These are phyloP conservation scores for Gobio gobio DNA, from an alignment of 2,113 vertebrate genomes.

Conservation along the genomic window DNA sequence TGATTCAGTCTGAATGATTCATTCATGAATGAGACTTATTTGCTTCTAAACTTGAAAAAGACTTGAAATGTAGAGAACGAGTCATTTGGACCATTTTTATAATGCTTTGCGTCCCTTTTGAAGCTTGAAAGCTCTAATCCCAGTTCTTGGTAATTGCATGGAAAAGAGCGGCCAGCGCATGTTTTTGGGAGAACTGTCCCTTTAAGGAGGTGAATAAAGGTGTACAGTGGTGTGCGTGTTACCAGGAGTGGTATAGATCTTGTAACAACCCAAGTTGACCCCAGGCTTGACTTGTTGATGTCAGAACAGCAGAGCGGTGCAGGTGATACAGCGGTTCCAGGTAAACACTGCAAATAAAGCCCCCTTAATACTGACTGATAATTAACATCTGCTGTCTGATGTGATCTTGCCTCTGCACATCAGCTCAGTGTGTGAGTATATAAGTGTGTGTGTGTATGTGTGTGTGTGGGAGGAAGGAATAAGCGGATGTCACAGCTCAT, in stretches of 20 bases:
- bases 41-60: neutral
- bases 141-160: neutral
- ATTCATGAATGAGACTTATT: neutral
- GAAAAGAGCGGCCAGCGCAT: neutral
- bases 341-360: constrained; percentile 32
- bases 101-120: neutral
- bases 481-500: constrained; percentile 58
- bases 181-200: neutral
- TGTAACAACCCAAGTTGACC: neutral
- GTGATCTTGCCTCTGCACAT: constrained; percentile 49
- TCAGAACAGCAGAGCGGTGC: neutral
- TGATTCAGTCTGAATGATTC: neutral
- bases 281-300: neutral
- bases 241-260: neutral
- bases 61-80: neutral
- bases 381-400: constrained; percentile 57
- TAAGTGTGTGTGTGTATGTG: constrained; percentile 30
- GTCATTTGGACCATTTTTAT: neutral
- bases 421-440: constrained; percentile 38
- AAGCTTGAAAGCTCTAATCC: neutral
- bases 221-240: neutral
- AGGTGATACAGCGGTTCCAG: constrained; percentile 27
- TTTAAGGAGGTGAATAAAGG: neutral
- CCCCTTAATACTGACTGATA: constrained; percentile 45
- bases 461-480: constrained; percentile 43